Percentiles rank a stretch among this genome's conserved stretches.
Conservation (phyloP, 2,797 vertebrate species). For the Crax fasciolata region DNA sequence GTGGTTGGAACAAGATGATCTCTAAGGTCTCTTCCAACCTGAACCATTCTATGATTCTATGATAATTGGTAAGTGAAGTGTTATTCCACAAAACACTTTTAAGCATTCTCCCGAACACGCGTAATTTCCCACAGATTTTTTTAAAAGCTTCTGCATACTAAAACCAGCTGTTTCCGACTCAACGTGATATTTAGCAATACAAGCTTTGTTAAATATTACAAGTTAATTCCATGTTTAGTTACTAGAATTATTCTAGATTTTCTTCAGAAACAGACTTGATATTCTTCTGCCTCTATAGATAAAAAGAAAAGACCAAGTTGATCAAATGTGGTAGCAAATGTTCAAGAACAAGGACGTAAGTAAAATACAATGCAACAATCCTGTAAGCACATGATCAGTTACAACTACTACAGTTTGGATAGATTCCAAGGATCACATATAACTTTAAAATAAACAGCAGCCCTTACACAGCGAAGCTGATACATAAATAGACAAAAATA, state of each 20-base stretch:
- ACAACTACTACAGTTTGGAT: not conserved
- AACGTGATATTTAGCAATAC: not conserved
- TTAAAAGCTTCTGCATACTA: not conserved
- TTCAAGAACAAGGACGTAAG: not conserved
- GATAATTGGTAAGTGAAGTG: not conserved
- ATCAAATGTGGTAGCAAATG: not conserved
- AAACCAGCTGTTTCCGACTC: not conserved
- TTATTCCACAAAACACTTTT: not conserved
- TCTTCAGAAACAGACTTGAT: not conserved
- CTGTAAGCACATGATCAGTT: not conserved
- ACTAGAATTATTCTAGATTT: not conserved
- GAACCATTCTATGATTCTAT: too few species aligned
- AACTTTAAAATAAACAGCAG: conserved; percentile 7
- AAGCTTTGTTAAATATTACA: conserved; percentile 20
- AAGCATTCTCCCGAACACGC: not conserved
- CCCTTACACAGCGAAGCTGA: not conserved
- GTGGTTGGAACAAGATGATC: too few species aligned
- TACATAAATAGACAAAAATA: not conserved
- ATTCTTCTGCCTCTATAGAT: not conserved
- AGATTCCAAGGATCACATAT: not conserved
- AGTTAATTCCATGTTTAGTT: conserved; percentile 3
- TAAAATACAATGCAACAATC: not conserved
- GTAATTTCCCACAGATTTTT: not conserved
- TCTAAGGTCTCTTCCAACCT: too few species aligned
- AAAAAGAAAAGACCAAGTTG: not conserved